Evolutionary conservation across 2,888 invertebrate genomes (phyloP), one percentile per base, ranked within the genome.

Genomic region (Ichneumoninae sp.): DNA sequence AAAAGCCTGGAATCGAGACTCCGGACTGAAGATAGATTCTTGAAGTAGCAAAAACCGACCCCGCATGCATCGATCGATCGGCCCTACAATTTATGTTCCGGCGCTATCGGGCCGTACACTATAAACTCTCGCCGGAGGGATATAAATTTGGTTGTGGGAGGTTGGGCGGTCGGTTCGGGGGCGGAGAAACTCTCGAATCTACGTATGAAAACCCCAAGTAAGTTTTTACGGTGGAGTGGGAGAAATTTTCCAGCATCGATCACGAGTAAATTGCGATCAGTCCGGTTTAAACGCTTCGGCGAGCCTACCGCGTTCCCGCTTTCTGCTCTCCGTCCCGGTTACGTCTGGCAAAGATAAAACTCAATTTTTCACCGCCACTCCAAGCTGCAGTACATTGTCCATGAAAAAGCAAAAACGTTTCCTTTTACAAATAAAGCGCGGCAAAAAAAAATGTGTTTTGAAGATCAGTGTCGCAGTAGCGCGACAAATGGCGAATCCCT

Each of bases 71-170:
- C 68, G 80, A 74, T 74, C 72, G 72, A 80, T 68, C 68, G 66
- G 5, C 74, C 47, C 57, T 40, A 78, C 16, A 84, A 80, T 78
- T 84, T 84, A 84, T 84, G 81, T 78, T 75, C 70, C 40, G 47
- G 74, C 74, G 69, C 74, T 80, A 71, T n/a, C 65, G 54, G 50
- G 54, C 66, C 44, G 26, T 65, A 65, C 54, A 77, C 81, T 81
- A 84, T 84, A 82, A 84, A 84, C 75, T 82, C 75, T 50, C 33
- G 78, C 57, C 78, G 70, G 60, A 75, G 75, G 78, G 78, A 82
- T 82, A 84, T 84, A 84, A 84, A 84, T 84, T 84, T 84, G 57
- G 75, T 75, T 78, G 78, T 50, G 65, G 81, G 70, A 47, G 66
- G 74, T 69, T 78, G 62, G 70, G 66, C 26, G 66, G 57, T 36